Base-by-base conservation (phyloP, 2,113 vertebrate species). In the Oenanthe oenanthe region DNA sequence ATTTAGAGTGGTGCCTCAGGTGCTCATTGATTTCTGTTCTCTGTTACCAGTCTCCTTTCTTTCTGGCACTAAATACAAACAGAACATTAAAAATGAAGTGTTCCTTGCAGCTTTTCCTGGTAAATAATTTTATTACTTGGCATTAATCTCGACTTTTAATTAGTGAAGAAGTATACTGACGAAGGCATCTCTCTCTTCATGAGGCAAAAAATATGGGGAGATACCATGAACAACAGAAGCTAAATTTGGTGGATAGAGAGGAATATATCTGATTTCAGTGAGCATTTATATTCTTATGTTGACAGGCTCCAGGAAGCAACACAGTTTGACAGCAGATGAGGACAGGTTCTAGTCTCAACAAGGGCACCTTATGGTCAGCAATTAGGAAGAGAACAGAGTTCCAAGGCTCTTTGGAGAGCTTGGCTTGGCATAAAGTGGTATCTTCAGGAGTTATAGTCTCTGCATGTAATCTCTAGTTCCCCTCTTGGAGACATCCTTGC, bases 71-170 rank as follows among this genome's bases (percentile, higher is more conserved):
- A 87, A 91, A 92, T 74, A 60, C 48, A 91, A 94, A 89, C 54
- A 91, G 42, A 88, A 93, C 53, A 91, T 80, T 43, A 95, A 95
- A 93, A 92, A 56, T 60, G 2, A 70, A 92, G 38, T 62, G 47
- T 66, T 91, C 80, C 87, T 84, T 91, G 61, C 16, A 81, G 96
- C 60, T 92, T 94, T 92, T 95, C 31, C 28, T 87, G 31, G 51
- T 92, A 92, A 93, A 91, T 81, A 94, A 60, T 78, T 84, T 85
- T 94, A 84, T 91, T 93, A 93, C 53, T 89, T 96, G 89, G 81
- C 80, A 87, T 94, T 94, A 89, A 92, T 74, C 34, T 94, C 87
- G 73, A 84, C 18, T 93, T 96, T 62, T 89, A 92, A 84, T 94
- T 89, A 94, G 68, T 48, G 53, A 81, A 88, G 47, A 50, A 75